Evolutionary conservation across 2,113 vertebrate genomes (phyloP).

Genomic region (Sturnus vulgaris): DNA sequence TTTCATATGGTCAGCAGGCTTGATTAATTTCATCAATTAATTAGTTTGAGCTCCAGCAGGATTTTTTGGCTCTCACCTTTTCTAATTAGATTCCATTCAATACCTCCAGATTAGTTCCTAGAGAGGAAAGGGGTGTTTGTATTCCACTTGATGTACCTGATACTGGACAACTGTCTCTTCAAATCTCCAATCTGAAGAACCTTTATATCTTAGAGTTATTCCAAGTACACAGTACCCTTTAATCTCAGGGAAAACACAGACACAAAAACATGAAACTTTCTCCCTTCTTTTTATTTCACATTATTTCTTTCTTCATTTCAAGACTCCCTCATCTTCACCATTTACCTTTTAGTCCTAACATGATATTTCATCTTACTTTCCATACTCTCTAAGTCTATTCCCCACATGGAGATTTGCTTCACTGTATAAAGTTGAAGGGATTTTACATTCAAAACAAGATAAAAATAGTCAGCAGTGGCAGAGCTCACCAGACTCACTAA

Average conservation of each 20-base stretch:
- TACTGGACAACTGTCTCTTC: neutral
- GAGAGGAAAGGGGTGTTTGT: accelerated
- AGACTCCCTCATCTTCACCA: neutral
- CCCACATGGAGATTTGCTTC: neutral
- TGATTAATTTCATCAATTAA: neutral
- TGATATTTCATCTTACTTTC: neutral
- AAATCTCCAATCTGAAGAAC: neutral
- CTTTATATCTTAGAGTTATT: neutral
- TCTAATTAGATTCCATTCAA: neutral
- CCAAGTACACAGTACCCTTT: neutral
- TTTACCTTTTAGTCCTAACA: neutral
- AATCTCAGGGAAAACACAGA: neutral
- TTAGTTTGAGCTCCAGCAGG: neutral
- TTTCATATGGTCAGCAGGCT: neutral
- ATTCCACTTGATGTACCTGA: neutral
- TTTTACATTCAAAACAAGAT: neutral
- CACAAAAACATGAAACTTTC: neutral
- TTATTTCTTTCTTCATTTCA: neutral
- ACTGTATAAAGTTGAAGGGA: neutral
- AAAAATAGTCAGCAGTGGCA: neutral
- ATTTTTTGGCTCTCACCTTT: neutral
- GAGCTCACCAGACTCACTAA: neutral
- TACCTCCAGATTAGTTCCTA: neutral
- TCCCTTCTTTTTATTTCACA: neutral
- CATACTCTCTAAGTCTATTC: neutral